Evolutionary conservation across 2,888 invertebrate species (phyloP), one percentile per base, ranked within the genome.

Genomic region (Entomobrya multifasciata): DNA sequence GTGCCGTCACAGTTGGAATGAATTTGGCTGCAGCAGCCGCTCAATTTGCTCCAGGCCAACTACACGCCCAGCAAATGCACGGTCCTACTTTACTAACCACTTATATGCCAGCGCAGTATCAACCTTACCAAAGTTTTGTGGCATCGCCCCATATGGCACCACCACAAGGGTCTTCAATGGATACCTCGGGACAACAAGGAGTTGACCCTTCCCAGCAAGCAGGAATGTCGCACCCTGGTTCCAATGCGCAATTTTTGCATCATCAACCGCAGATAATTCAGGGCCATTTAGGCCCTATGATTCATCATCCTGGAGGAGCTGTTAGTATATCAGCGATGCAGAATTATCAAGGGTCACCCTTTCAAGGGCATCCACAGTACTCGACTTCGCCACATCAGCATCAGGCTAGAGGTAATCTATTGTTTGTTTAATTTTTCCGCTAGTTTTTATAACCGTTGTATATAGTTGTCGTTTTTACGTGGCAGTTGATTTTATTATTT

Each of bases 221-320:
- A 8, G 30, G 15, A 2, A 11, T 11, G 20, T 17, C 22, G 20
- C 25, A 41, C 11, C 62, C 80, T 13, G 79, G 36, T 17, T 49
- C 74, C n/a, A 30, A 72, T 52, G 57, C 78, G n/a, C 36, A 70
- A 70, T 79, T 52, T 79, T 5, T 78, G 41, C 60, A 67, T 36
- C 70, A 77, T 20, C 88, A 88, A 47, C 82, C 82, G 8, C 88
- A 88, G 49, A 52, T 88, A 11, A 86, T 88, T 44, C 22, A 55
- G n/a, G 85, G 82, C 8, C 82, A 70, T 20, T 44, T 87, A 6
- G 82, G 85, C 55, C 81, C 60, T 8, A 81, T 88, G 44, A 36
- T 36, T 36, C 17, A 80, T 10, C 82, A 87, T 44, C 78, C 77
- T 70, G 70, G 70, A 27, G 74, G 65, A 36, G 22, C 79, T 11